A percentile compares a stretch with the other conserved stretches of the same genome.
phyloP scores from a whole-genome alignment of 2,888 invertebrate species.

The Mimas tiliae region DNA sequence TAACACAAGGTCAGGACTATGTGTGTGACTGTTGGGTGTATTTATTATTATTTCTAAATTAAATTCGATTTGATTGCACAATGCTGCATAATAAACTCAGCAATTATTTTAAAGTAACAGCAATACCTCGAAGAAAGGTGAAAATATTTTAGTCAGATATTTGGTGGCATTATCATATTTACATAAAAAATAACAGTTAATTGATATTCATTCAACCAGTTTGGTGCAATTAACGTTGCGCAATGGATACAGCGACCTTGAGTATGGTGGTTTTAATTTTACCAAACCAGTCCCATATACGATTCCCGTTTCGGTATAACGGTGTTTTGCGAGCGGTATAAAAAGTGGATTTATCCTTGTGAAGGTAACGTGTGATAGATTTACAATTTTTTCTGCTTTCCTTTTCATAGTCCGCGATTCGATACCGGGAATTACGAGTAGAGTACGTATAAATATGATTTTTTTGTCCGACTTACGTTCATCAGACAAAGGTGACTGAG shows the following conservation, averaged over 20 bases:
- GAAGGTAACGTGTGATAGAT: constrained; percentile 4
- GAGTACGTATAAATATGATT: background rate
- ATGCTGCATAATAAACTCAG: too few relatives aligned
- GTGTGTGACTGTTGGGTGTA: too few relatives aligned
- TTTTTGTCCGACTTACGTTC: background rate
- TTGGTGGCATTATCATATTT: constrained; percentile 3
- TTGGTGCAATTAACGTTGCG: constrained; percentile 5
- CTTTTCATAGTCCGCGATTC: background rate
- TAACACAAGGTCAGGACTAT: too few relatives aligned
- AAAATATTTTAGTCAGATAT: too few relatives aligned
- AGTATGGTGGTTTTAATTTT: constrained; percentile 21
- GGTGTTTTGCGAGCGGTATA: constrained; percentile 17
- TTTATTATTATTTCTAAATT: too few relatives aligned
- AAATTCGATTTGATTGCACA: too few relatives aligned
- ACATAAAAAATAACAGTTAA: constrained; percentile 4
- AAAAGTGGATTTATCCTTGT: constrained; percentile 27
- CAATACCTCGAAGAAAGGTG: too few relatives aligned
- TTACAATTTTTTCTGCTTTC: constrained; percentile 10
- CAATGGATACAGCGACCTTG: constrained; percentile 17
- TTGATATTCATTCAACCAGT: background rate
- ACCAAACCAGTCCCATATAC: constrained; percentile 26
- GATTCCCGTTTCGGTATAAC: constrained; percentile 27
- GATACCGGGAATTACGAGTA: background rate
- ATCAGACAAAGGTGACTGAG: too few relatives aligned
- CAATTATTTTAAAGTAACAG: too few relatives aligned